phyloP scores from a whole-genome alignment of 2,797 vertebrate species.

The Poliocrania exsul region DNA sequence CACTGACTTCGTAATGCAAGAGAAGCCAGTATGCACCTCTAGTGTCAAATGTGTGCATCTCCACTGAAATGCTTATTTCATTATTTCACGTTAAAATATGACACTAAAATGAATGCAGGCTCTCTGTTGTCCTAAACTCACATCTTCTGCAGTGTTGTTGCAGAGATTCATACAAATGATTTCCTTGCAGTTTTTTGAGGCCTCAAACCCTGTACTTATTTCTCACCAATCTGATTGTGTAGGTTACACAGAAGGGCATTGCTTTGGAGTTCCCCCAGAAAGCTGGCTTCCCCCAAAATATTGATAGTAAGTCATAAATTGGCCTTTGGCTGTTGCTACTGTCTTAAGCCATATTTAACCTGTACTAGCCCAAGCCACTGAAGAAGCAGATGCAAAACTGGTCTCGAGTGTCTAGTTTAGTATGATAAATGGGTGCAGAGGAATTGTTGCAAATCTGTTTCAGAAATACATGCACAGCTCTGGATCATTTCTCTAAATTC shows the following conservation, averaged over 20 bases:
- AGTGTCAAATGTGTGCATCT: not conserved
- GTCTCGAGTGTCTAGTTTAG: not conserved
- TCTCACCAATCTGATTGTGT: not conserved
- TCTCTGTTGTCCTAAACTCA: not conserved
- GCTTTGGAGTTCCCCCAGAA: not conserved
- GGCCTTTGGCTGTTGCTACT: not conserved
- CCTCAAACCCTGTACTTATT: not conserved
- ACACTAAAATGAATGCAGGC: not conserved
- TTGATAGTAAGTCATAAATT: not conserved
- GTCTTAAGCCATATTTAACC: not conserved
- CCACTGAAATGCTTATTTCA: not conserved
- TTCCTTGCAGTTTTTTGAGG: not conserved
- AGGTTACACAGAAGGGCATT: not conserved
- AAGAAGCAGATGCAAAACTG: not conserved
- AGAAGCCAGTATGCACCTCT: not conserved
- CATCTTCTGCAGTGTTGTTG: not conserved
- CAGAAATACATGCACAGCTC: not conserved
- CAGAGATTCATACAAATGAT: not conserved
- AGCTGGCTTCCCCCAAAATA: not conserved
- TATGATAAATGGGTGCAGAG: not conserved
- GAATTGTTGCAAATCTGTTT: not conserved
- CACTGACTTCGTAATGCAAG: not conserved
- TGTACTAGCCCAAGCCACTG: not conserved
- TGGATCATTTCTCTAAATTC: not conserved
- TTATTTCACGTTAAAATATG: not conserved